Percentiles rank a stretch among this genome's conserved stretches.
These are phyloP conservation scores for Frankliniella fusca DNA, from an alignment of 2,888 invertebrate genomes.

Conservation along the genomic window DNA sequence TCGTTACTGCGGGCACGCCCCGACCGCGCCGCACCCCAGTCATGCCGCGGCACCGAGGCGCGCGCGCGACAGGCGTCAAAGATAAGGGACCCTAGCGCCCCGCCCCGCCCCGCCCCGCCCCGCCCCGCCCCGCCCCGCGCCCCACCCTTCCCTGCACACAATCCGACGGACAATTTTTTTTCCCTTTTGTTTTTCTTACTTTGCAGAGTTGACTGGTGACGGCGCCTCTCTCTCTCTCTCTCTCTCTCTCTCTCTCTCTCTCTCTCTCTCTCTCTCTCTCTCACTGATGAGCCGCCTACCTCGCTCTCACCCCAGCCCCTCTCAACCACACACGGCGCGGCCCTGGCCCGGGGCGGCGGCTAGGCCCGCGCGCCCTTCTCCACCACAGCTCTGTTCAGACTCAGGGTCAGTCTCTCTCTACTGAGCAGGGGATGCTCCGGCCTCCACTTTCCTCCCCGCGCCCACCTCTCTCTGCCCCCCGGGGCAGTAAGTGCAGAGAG, in stretches of 20 bases:
- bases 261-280: neutral
- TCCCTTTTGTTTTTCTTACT: neutral
- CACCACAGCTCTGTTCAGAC: too few relatives aligned
- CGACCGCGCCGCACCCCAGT: neutral
- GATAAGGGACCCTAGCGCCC: neutral
- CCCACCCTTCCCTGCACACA: too few relatives aligned
- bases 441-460: neutral
- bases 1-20: neutral
- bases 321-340: too few relatives aligned
- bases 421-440: neutral
- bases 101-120: neutral
- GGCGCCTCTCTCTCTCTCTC: neutral
- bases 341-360: too few relatives aligned
- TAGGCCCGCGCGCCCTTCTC: too few relatives aligned
- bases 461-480: neutral
- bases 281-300: neutral
- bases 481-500: neutral
- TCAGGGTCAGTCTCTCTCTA: neutral
- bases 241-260: conserved; percentile 9
- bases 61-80: conserved; percentile 2
- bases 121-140: neutral
- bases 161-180: too few relatives aligned
- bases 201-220: neutral
- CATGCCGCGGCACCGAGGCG: neutral
- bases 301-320: too few relatives aligned